These are phyloP conservation scores for Gnathonemus longibarbis DNA, from an alignment of 2,113 vertebrate species.

Conservation along the genomic window DNA sequence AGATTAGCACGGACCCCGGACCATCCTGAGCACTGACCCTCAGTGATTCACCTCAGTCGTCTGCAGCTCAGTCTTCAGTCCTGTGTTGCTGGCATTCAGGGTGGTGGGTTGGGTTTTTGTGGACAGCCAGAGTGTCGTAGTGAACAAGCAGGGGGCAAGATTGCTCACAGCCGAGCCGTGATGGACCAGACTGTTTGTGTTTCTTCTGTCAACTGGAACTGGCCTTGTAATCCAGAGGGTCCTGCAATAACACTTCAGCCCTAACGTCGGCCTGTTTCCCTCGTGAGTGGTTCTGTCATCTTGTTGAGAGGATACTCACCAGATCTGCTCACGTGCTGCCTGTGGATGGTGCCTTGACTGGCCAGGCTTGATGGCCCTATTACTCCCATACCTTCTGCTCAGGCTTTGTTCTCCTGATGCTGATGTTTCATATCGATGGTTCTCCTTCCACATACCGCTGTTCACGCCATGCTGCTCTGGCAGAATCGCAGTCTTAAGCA, in stretches of 20 bases:
- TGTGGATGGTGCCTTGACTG: neutral
- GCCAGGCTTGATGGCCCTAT: neutral
- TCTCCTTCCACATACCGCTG: too few relatives aligned
- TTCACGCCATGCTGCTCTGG: too few relatives aligned
- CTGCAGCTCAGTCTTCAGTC: neutral
- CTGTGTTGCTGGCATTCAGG: neutral
- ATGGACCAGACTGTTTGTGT: neutral
- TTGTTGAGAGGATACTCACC: neutral
- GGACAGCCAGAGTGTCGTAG: neutral
- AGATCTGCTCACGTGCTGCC: neutral
- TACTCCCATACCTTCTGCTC: neutral
- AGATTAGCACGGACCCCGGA: neutral
- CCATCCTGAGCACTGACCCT: neutral
- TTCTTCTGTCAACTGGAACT: neutral
- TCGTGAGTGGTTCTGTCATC: too few relatives aligned
- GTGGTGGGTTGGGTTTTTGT: neutral
- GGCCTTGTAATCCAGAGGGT: constrained; percentile 8
- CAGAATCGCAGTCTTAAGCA: neutral
- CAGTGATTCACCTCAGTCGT: neutral
- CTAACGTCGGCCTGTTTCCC: too few relatives aligned
- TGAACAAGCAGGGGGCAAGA: neutral
- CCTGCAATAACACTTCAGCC: constrained; percentile 24
- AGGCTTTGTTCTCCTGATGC: neutral
- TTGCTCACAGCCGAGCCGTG: neutral
- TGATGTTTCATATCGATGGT: neutral